A percentile compares a stretch with the other conserved stretches of the same genome.
These are phyloP conservation scores for Acanthochromis polyacanthus DNA, from an alignment of 2,113 vertebrate genomes.

Conservation along the genomic window DNA sequence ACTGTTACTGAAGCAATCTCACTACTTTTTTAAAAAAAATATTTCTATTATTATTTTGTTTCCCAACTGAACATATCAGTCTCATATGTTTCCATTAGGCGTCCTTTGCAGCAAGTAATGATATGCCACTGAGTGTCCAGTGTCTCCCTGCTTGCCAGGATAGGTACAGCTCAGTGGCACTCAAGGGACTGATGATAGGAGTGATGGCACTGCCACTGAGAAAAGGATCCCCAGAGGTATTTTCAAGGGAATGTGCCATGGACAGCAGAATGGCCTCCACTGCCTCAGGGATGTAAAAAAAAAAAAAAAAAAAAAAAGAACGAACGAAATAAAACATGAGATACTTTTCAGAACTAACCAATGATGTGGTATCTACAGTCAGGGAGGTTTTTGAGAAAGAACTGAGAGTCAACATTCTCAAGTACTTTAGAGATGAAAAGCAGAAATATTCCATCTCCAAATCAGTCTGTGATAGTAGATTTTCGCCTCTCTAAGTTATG, in stretches of 20 bases:
- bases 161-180: conserved; percentile 59
- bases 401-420: conserved; percentile 28
- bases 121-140: conserved; percentile 31
- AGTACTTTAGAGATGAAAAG: conserved; percentile 17
- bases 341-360: conserved; percentile 44
- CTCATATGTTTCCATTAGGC: conserved; percentile 16
- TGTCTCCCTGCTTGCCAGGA: conserved; percentile 34
- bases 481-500: background rate
- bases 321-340: conserved; percentile 33
- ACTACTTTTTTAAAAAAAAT: background rate
- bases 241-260: conserved; percentile 66
- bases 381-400: conserved; percentile 29
- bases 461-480: background rate
- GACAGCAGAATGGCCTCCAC: conserved; percentile 68
- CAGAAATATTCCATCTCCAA: conserved; percentile 8
- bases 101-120: conserved; percentile 40
- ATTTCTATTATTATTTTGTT: background rate
- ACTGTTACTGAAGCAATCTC: background rate
- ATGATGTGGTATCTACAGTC: conserved; percentile 28
- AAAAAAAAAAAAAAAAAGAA: background rate
- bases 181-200: conserved; percentile 62
- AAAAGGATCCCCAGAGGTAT: conserved; percentile 61
- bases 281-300: conserved; percentile 45
- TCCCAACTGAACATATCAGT: conserved; percentile 17
- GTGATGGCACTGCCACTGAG: conserved; percentile 60